A percentile compares a stretch with the other conserved stretches of the same genome.
phyloP scores from a whole-genome alignment of 2,888 invertebrate species.

The Cotesia congregata region DNA sequence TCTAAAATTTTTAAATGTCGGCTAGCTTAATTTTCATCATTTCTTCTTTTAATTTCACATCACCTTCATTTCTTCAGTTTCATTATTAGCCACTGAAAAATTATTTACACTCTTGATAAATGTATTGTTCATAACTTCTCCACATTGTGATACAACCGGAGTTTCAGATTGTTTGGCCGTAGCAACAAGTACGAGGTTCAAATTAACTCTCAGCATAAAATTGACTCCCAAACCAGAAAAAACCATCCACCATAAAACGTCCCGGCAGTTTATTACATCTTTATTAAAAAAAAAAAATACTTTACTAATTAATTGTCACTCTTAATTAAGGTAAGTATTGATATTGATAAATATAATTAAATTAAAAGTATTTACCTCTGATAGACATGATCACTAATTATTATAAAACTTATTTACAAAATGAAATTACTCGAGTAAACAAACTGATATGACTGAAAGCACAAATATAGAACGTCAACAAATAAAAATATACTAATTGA shows the following conservation, averaged over 20 bases:
- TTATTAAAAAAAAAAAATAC: no score
- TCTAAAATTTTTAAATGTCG: no score
- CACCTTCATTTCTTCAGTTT: background rate
- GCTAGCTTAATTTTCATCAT: no score
- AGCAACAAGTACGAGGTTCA: conserved; percentile 77
- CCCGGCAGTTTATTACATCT: conserved; percentile 55
- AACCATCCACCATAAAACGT: conserved; percentile 75
- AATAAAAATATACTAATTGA: background rate
- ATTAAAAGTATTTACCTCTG: background rate
- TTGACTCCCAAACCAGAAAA: conserved; percentile 77
- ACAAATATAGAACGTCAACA: background rate
- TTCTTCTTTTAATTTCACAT: background rate
- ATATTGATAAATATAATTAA: no score
- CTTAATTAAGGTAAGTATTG: no score
- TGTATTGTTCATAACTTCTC: background rate
- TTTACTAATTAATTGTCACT: background rate
- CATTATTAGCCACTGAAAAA: background rate
- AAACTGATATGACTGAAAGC: background rate
- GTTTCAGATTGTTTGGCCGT: conserved; percentile 69
- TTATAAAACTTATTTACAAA: background rate
- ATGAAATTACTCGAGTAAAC: background rate
- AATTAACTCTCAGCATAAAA: conserved; percentile 76
- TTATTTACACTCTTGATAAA: background rate
- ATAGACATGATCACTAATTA: background rate
- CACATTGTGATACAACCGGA: conserved; percentile 9